phyloP scores from a whole-genome alignment of 2,888 invertebrate species.

The Keiferia lycopersicella region DNA sequence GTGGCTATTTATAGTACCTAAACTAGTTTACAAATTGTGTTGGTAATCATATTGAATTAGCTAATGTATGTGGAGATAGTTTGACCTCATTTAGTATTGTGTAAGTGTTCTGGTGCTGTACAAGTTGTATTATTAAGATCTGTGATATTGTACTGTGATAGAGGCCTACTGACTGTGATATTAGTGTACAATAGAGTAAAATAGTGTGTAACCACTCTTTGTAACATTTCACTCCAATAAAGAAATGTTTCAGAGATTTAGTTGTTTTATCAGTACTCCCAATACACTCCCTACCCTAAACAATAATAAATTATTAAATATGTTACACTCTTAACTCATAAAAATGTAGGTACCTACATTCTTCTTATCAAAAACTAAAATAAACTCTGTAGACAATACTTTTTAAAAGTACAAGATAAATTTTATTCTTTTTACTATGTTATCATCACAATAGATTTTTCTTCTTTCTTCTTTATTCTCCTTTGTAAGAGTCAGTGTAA shows the following conservation, averaged over 20 bases:
- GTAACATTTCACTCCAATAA: constrained; percentile 68
- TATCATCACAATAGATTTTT: too few relatives aligned
- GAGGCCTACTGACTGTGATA: constrained; percentile 37
- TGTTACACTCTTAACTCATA: not conserved
- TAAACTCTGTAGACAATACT: not conserved
- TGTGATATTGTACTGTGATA: constrained; percentile 45
- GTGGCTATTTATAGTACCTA: constrained; percentile 33
- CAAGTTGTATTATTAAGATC: constrained; percentile 36
- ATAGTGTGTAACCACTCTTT: constrained; percentile 54
- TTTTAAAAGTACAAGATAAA: too few relatives aligned
- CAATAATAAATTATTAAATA: too few relatives aligned
- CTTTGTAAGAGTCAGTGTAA: too few relatives aligned
- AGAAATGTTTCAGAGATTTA: constrained; percentile 66
- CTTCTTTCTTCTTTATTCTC: too few relatives aligned
- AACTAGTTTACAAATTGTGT: constrained; percentile 36
- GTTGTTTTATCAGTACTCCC: constrained; percentile 41
- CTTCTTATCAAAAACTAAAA: not conserved
- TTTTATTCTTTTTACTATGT: too few relatives aligned
- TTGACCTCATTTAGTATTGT: constrained; percentile 32
- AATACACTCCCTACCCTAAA: constrained; percentile 38
- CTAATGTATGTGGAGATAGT: constrained; percentile 33
- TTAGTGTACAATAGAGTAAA: constrained; percentile 49
- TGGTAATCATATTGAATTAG: constrained; percentile 37
- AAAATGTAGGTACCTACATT: too few relatives aligned
- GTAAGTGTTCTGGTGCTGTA: constrained; percentile 30